Evolutionary conservation across 1,140 invertebrate genomes (phyloP).

Genomic region (Ctenoplectra terminalis): DNA sequence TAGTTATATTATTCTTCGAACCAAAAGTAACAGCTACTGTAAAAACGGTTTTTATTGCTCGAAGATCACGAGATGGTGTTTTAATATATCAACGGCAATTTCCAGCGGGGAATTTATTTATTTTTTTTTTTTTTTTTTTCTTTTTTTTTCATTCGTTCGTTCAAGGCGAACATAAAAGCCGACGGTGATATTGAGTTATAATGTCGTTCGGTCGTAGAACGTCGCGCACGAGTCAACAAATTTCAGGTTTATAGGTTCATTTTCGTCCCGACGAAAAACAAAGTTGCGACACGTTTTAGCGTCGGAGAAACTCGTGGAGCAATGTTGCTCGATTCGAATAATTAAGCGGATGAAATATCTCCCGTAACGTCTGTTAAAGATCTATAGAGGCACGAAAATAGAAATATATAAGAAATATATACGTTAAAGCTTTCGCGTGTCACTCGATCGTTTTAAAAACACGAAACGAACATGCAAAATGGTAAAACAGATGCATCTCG

Average conservation of each 20-base stretch:
- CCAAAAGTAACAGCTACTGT: slow-evolving; percentile 65
- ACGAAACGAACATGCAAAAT: no score
- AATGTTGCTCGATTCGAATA: background rate
- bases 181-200: slow-evolving; percentile 3
- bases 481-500: no score
- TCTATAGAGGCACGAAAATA: no score
- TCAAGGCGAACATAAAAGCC: background rate
- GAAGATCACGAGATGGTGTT: slow-evolving; percentile 63
- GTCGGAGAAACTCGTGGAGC: background rate
- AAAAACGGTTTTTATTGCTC: slow-evolving; percentile 68
- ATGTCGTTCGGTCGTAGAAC: background rate
- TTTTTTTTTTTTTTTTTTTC: no score
- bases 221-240: background rate
- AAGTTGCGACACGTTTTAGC: background rate
- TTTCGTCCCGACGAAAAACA: background rate
- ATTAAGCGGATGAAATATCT: background rate
- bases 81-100: slow-evolving; percentile 60
- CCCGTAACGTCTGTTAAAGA: no score
- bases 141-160: no score
- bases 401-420: no score
- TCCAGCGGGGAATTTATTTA: slow-evolving; percentile 42
- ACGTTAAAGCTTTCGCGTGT: background rate
- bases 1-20: slow-evolving; percentile 54
- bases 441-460: background rate
- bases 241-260: background rate